Conservation (phyloP, 2,888 invertebrate species). For the Marasmarcha lunaedactyla region DNA sequence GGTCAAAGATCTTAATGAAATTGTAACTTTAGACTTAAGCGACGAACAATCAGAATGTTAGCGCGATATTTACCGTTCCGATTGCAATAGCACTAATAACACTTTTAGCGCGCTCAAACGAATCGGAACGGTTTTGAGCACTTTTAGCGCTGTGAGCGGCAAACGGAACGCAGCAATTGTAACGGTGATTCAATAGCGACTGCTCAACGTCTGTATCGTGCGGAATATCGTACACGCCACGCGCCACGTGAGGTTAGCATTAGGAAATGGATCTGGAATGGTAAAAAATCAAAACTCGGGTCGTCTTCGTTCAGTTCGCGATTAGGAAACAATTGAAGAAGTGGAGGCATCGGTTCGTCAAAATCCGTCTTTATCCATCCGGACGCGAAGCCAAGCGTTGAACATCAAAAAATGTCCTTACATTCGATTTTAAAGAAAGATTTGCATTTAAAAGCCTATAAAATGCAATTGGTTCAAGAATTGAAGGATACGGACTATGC, state of each 20-base stretch:
- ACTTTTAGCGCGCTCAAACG: too few species aligned
- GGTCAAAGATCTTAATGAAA: too few species aligned
- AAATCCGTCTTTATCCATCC: conserved; percentile 16
- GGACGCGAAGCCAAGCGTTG: conserved; percentile 15
- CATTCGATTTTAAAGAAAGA: conserved; percentile 13
- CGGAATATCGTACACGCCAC: conserved; percentile 15
- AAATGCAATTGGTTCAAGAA: conserved; percentile 15
- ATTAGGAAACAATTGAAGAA: neutral
- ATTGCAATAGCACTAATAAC: too few species aligned
- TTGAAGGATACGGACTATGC: conserved; percentile 7
- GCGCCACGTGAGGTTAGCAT: conserved; percentile 13
- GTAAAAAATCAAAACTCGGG: conserved; percentile 14
- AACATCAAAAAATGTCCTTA: conserved; percentile 15
- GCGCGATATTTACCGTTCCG: too few species aligned
- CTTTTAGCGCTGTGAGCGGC: too few species aligned
- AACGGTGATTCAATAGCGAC: conserved; percentile 14
- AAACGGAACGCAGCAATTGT: too few species aligned
- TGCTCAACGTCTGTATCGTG: conserved; percentile 14
- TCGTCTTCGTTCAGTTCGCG: conserved; percentile 3
- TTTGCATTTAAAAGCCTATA: conserved; percentile 12
- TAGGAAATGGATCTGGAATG: conserved; percentile 13
- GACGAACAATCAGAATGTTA: too few species aligned
- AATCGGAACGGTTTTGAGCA: too few species aligned
- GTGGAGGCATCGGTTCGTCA: conserved; percentile 15
- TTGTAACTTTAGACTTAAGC: too few species aligned